phyloP scores from a whole-genome alignment of 2,888 invertebrate species.

The Cetonia aurata region DNA sequence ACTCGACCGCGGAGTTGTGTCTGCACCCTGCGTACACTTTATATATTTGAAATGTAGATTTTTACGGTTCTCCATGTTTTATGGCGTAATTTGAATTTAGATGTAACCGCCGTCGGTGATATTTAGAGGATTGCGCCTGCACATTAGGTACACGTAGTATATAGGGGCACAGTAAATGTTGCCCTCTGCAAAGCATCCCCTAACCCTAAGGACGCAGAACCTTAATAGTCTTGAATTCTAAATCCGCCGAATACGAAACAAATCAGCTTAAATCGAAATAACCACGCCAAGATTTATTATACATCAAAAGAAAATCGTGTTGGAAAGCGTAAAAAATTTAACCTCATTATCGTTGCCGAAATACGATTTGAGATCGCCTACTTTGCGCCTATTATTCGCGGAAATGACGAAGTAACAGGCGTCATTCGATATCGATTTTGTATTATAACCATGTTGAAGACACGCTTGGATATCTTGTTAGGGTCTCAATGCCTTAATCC shows the following conservation, averaged over 20 bases:
- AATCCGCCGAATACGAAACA: too few relatives aligned
- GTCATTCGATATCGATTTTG: conserved; percentile 29
- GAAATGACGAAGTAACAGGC: not conserved
- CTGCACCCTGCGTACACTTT: conserved; percentile 28
- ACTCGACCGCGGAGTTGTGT: conserved; percentile 5
- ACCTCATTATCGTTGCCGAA: not conserved
- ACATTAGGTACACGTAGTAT: too few relatives aligned
- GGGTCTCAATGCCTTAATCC: conserved; percentile 24
- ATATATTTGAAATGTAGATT: conserved; percentile 35
- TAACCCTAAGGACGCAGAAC: too few relatives aligned
- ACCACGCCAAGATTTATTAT: too few relatives aligned
- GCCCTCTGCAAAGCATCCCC: too few relatives aligned
- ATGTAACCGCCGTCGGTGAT: not conserved
- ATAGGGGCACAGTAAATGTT: too few relatives aligned
- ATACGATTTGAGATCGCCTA: conserved; percentile 4
- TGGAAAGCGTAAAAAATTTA: not conserved
- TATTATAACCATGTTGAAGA: conserved; percentile 13
- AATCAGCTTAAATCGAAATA: too few relatives aligned
- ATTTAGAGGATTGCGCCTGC: conserved; percentile 15
- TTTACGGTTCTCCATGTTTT: conserved; percentile 21
- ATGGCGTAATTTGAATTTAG: conserved; percentile 27
- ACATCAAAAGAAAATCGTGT: too few relatives aligned
- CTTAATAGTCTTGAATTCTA: too few relatives aligned
- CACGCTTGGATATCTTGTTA: conserved; percentile 14
- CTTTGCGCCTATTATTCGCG: not conserved